Percentiles rank a stretch among this genome's conserved stretches.
These are phyloP conservation scores for Pluvialis apricaria DNA, from an alignment of 2,113 vertebrate species.

Conservation along the genomic window DNA sequence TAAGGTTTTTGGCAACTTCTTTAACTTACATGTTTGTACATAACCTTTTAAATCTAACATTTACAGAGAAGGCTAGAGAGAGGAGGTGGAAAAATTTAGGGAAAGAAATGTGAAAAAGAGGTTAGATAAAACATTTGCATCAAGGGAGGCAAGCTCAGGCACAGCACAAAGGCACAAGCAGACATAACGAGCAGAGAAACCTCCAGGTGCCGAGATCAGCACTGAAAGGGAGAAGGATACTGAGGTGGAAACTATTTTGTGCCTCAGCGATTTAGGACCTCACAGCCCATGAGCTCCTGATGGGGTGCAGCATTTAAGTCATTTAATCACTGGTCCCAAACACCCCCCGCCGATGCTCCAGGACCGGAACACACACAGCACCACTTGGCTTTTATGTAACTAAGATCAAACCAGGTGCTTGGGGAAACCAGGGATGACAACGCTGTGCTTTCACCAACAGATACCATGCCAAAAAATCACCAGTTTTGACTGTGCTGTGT, in stretches of 20 bases:
- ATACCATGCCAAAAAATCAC: background rate
- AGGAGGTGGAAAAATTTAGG: constrained; percentile 3
- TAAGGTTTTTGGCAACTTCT: constrained; percentile 30
- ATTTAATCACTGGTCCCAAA: background rate
- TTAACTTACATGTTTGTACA: constrained; percentile 14
- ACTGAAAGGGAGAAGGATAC: background rate
- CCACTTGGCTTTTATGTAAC: background rate
- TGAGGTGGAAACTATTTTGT: background rate
- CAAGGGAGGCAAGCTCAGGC: background rate
- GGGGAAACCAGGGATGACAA: background rate
- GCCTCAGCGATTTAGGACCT: background rate
- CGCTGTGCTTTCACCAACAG: background rate
- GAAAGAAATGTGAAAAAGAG: background rate
- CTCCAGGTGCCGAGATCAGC: background rate
- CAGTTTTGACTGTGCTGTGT: rapidly evolving
- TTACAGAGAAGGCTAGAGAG: constrained; percentile 12
- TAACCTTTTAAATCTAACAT: constrained; percentile 52
- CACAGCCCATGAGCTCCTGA: background rate
- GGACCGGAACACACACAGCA: background rate
- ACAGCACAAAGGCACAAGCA: background rate
- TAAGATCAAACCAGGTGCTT: background rate
- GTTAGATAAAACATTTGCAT: background rate
- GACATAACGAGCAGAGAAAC: rapidly evolving
- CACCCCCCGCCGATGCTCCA: background rate
- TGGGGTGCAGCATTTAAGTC: background rate